These are phyloP conservation scores for Babylonia areolata DNA, from an alignment of 1,140 invertebrate genomes.

Conservation along the genomic window DNA sequence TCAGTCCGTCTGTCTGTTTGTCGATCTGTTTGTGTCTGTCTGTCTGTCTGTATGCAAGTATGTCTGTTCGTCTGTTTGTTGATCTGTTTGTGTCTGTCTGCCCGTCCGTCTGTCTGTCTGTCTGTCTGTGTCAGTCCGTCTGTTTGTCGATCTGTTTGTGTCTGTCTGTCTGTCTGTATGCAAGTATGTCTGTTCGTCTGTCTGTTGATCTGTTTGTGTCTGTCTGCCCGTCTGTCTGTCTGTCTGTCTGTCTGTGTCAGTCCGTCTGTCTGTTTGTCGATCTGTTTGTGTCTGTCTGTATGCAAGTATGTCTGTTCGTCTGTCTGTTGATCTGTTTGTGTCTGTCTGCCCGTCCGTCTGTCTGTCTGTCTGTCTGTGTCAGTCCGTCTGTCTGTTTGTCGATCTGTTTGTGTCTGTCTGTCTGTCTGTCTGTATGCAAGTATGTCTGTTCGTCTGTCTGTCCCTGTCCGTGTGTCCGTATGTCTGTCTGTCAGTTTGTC, in stretches of 20 bases:
- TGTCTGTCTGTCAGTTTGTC: background rate
- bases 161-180: background rate
- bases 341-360: background rate
- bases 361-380: too few species aligned
- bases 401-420: too few species aligned
- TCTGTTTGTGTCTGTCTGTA: too few species aligned
- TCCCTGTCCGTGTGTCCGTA: background rate
- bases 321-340: background rate
- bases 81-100: too few species aligned
- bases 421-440: background rate
- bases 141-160: too few species aligned
- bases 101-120: too few species aligned
- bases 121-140: too few species aligned
- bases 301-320: background rate
- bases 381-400: too few species aligned
- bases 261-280: background rate
- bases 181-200: background rate
- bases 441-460: background rate
- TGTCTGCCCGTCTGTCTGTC: background rate
- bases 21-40: too few species aligned
- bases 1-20: background rate
- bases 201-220: background rate
- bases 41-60: background rate
- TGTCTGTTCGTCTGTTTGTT: background rate
- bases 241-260: conserved; percentile 1